Base-by-base conservation (phyloP, 2,888 invertebrate species). In the Holacanthella duospinosa region DNA sequence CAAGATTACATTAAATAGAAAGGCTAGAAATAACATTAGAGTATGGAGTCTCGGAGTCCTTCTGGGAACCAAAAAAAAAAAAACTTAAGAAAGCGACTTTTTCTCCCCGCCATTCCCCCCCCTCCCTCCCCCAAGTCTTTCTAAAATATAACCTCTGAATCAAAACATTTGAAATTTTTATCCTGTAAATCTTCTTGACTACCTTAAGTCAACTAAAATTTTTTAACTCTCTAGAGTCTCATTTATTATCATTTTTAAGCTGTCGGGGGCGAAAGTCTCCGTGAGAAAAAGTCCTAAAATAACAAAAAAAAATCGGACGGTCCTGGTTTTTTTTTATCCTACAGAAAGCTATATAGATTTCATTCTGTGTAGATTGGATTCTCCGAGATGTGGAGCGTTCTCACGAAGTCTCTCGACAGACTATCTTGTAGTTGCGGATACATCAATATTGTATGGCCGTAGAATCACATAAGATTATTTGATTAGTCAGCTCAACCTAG, bases 381-480 rank as follows among this genome's bases (percentile, higher is more conserved):
- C 48, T 48, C 48, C 48, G 6, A 36, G 36, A 36, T 9, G 9
- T 36, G 16, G 36, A 36, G 16, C 36, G 16, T 36, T 36, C 36
- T 36, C 36, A 36, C 36, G 36, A 36, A 36, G 36, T 36, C 9
- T n/a, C 9, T 9, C 36, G 36, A 16, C 36, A 16, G 16, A 36
- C 36, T 16, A 36, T 36, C 36, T 16, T 16, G 36, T 36, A 9
- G 16, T 6, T 3, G 12, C 4, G 56, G 25, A 60, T 56, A 44
- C 60, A 61, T 60, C 60, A 60, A 64, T 64, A 62, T 62, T 62
- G 62, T 56, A 62, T 62, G 62, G 57, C n/a, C 24, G 16, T 9
- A 24, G 48, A 56, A 57, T 62, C 62, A 62, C 62, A 57, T 57
- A 56, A 44, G 56, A 61, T 61, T 61, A 61, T 61, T 61, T 61